These are phyloP conservation scores for Molanna angustata DNA, from an alignment of 2,888 invertebrate genomes.

Conservation along the genomic window DNA sequence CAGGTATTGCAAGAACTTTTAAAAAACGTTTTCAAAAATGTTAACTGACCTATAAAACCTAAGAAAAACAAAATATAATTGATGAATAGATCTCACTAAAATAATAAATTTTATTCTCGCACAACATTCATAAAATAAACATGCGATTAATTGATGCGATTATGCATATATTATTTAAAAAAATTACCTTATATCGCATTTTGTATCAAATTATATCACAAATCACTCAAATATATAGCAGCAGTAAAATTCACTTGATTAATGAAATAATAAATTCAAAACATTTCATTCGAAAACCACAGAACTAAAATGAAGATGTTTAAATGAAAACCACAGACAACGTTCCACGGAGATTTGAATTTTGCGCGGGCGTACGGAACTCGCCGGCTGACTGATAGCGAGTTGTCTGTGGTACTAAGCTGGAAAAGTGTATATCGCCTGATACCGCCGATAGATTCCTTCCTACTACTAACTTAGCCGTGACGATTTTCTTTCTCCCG, in stretches of 20 bases:
- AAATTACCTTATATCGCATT: constrained; percentile 17
- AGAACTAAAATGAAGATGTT: neutral
- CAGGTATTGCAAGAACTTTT: too few relatives aligned
- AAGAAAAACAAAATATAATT: too few relatives aligned
- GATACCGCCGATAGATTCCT: too few relatives aligned
- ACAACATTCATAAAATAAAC: neutral
- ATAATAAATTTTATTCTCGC: too few relatives aligned
- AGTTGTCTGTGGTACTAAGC: constrained; percentile 23
- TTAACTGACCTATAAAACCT: too few relatives aligned
- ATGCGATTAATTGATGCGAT: neutral
- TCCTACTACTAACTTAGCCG: too few relatives aligned
- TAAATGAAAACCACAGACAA: constrained; percentile 15
- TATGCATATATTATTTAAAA: neutral
- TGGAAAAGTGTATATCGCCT: too few relatives aligned
- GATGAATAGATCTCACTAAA: too few relatives aligned
- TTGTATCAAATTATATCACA: neutral
- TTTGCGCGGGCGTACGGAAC: constrained; percentile 18
- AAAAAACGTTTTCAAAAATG: too few relatives aligned
- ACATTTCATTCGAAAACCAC: neutral
- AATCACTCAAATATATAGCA: neutral
- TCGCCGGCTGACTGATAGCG: constrained; percentile 20
- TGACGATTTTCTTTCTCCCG: too few relatives aligned
- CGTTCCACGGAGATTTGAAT: constrained; percentile 12
- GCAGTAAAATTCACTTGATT: neutral
- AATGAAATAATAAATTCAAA: neutral